These are phyloP conservation scores for Xenentodon cancila DNA, from an alignment of 2,797 vertebrate genomes.

Conservation along the genomic window DNA sequence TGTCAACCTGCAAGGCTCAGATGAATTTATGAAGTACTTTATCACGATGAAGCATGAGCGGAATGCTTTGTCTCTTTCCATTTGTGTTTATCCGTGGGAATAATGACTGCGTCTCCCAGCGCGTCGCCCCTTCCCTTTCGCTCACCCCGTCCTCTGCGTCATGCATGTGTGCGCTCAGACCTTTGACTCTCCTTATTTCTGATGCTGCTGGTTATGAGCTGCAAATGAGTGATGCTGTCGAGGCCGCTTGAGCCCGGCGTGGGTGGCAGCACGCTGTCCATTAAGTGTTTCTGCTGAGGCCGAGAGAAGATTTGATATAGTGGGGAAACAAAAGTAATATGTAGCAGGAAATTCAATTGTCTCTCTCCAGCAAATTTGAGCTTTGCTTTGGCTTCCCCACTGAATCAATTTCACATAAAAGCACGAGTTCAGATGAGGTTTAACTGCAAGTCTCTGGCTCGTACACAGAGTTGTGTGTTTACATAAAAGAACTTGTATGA, in stretches of 20 bases:
- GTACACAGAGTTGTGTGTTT: conserved; percentile 54
- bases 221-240: conserved; percentile 55
- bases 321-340: conserved; percentile 86
- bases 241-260: conserved; percentile 64
- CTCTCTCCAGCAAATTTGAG: conserved; percentile 77
- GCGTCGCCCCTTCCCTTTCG: conserved; percentile 25
- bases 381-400: conserved; percentile 77
- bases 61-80: conserved; percentile 70
- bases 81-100: conserved; percentile 68
- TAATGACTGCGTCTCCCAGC: conserved; percentile 39
- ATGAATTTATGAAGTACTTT: conserved; percentile 77
- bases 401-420: conserved; percentile 79
- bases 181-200: conserved; percentile 55
- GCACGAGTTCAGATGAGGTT: conserved; percentile 73
- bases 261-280: conserved; percentile 84
- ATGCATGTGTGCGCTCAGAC: conserved; percentile 43
- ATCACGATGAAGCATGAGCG: conserved; percentile 69
- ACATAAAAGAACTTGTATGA: conserved; percentile 50
- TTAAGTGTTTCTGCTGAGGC: conserved; percentile 84
- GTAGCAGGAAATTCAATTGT: conserved; percentile 87
- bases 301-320: conserved; percentile 86
- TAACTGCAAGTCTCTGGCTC: conserved; percentile 39
- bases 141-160: conserved; percentile 22
- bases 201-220: conserved; percentile 49
- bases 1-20: conserved; percentile 68